Evolutionary conservation across 1,140 invertebrate species (phyloP).

Genomic region (Amyelois transitella): DNA sequence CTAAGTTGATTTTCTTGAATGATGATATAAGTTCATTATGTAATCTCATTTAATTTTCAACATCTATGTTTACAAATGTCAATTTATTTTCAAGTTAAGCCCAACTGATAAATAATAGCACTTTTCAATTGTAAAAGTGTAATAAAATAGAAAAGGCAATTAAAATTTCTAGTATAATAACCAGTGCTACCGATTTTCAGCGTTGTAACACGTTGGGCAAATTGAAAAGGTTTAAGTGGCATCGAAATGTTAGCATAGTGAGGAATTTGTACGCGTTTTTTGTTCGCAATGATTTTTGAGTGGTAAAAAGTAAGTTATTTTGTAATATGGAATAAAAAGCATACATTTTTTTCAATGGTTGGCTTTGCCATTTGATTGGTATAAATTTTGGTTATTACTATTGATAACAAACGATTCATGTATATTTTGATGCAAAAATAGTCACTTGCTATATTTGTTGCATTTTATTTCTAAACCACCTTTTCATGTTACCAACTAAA

Average conservation of each 20-base stretch:
- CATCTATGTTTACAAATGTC: no score
- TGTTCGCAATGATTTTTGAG: not conserved
- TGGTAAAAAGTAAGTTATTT: not conserved
- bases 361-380: not conserved
- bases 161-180: not conserved
- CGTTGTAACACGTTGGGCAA: not conserved
- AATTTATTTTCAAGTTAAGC: not conserved
- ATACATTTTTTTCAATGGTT: not conserved
- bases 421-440: no score
- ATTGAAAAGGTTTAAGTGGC: not conserved
- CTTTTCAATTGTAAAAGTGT: no score
- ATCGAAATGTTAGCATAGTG: not conserved
- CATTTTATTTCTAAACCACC: no score
- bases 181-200: not conserved
- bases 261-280: not conserved
- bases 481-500: no score
- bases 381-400: not conserved
- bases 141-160: not conserved
- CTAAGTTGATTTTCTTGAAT: no score
- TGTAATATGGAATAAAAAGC: not conserved
- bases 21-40: no score
- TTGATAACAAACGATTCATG: no score
- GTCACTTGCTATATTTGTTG: no score
- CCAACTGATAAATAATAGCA: not conserved
- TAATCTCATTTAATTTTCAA: not conserved